These are phyloP conservation scores for Mycetomoellerius zeteki DNA, from an alignment of 1,140 invertebrate genomes.

Conservation along the genomic window DNA sequence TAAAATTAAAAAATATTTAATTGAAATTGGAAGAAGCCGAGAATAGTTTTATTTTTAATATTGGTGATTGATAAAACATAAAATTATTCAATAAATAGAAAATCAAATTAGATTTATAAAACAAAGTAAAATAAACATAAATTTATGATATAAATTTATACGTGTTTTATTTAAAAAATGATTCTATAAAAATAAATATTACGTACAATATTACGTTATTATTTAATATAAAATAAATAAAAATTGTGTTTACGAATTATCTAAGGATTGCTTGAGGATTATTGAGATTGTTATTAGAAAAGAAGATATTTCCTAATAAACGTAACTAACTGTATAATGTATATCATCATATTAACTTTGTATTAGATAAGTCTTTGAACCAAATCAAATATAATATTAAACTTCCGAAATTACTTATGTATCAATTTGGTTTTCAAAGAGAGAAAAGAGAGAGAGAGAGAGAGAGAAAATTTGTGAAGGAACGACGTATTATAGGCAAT, in stretches of 20 bases:
- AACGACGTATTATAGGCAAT: background rate
- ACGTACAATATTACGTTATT: background rate
- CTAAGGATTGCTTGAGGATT: background rate
- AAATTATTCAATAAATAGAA: slow-evolving; percentile 25
- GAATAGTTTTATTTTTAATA: background rate
- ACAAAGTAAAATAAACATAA: slow-evolving; percentile 2
- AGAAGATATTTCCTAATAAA: background rate
- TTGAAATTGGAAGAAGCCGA: background rate
- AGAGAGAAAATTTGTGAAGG: background rate
- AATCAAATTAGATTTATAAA: slow-evolving; percentile 1
- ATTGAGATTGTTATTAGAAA: slow-evolving; percentile 12
- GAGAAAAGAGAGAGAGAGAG: background rate
- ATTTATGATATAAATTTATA: background rate
- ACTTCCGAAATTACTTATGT: background rate
- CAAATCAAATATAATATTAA: slow-evolving; percentile 40
- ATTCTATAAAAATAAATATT: background rate
- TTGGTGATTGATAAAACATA: slow-evolving; percentile 1
- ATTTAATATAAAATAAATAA: background rate
- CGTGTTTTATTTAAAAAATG: background rate
- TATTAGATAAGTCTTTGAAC: background rate
- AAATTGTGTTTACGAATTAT: background rate
- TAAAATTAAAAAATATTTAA: slow-evolving; percentile 7
- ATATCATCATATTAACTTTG: background rate
- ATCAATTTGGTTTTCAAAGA: background rate
- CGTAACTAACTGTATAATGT: background rate